Conservation (phyloP, 2,797 vertebrate genomes). For the Saguinus oedipus region DNA sequence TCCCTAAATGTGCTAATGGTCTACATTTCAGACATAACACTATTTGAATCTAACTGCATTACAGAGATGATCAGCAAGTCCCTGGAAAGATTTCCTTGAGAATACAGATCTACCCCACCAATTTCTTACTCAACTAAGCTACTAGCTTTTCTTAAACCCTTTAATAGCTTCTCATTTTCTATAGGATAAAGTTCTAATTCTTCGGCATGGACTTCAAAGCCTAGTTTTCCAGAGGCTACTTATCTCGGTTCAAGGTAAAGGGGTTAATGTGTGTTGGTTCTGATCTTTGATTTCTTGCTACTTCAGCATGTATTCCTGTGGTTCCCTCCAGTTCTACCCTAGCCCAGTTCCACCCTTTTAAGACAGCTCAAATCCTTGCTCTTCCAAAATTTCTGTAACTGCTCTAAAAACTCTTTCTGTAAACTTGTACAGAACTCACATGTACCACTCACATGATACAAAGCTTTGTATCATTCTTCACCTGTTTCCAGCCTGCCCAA, state of each 20-base stretch:
- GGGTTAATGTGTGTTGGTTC: background rate
- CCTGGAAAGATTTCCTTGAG: background rate
- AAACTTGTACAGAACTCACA: background rate
- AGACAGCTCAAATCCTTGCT: constrained; percentile 2
- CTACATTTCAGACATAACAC: background rate
- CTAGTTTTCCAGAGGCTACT: background rate
- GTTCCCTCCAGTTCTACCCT: background rate
- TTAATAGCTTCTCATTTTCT: background rate
- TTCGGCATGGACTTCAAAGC: background rate
- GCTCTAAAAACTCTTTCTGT: background rate
- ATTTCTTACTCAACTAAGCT: background rate
- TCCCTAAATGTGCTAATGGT: background rate
- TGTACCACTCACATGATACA: background rate
- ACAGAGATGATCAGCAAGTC: background rate
- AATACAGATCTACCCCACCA: background rate
- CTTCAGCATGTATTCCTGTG: background rate
- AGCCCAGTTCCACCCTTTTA: background rate
- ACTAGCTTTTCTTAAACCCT: background rate
- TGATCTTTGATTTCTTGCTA: background rate
- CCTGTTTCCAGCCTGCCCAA: background rate
- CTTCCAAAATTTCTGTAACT: background rate
- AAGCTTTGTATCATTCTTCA: background rate
- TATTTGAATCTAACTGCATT: background rate
- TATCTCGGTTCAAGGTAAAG: background rate
- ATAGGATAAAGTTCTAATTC: background rate